phyloP scores from a whole-genome alignment of 2,888 invertebrate species.

The Corbicula japonica region DNA sequence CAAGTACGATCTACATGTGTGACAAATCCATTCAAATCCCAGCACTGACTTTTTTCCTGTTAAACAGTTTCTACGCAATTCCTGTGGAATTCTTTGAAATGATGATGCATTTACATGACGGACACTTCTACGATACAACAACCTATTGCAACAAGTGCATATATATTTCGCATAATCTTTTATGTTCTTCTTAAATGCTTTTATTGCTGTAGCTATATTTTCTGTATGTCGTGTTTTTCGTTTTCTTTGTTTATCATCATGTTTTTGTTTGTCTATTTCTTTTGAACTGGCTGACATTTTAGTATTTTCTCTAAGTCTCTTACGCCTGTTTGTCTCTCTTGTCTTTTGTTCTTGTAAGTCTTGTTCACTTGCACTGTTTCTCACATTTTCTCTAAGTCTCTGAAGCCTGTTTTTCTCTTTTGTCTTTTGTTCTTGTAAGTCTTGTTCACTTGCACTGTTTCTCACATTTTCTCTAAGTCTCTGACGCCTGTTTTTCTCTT shows the following conservation, averaged over 20 bases:
- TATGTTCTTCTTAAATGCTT: slow-evolving; percentile 24
- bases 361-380: too few species aligned
- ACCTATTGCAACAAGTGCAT: slow-evolving; percentile 16
- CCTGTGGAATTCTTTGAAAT: not conserved
- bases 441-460: too few species aligned
- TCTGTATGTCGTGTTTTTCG: slow-evolving; percentile 14
- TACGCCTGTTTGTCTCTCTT: too few species aligned
- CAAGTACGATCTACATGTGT: slow-evolving; percentile 19
- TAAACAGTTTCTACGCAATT: slow-evolving; percentile 13
- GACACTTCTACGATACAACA: slow-evolving; percentile 16
- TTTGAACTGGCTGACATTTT: too few species aligned
- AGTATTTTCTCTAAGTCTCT: too few species aligned
- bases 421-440: too few species aligned
- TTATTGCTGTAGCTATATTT: slow-evolving; percentile 18
- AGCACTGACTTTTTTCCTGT: slow-evolving; percentile 6
- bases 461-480: not conserved
- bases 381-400: too few species aligned
- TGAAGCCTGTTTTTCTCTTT: too few species aligned
- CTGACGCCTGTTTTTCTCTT: not conserved
- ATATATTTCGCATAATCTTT: slow-evolving; percentile 19
- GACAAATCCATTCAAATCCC: slow-evolving; percentile 26
- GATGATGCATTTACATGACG: slow-evolving; percentile 1
- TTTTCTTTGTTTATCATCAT: slow-evolving; percentile 4
- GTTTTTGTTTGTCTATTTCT: too few species aligned
- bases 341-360: too few species aligned